Percentiles rank a stretch among this genome's conserved stretches.
phyloP scores from a whole-genome alignment of 2,113 vertebrate genomes.

The Sisor rabdophorus region DNA sequence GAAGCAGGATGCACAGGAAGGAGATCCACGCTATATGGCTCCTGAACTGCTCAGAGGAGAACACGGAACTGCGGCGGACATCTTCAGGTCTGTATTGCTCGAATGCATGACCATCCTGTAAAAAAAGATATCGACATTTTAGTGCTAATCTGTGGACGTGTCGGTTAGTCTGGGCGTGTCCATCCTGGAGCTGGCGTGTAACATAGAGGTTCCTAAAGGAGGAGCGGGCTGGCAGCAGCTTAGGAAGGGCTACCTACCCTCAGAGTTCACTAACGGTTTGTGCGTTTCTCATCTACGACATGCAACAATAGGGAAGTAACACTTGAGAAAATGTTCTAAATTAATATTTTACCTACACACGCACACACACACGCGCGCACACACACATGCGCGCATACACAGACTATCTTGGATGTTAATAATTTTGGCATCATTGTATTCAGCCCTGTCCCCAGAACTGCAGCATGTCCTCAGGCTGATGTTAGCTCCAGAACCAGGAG shows the following conservation, averaged over 20 bases:
- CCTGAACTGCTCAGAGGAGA: slow-evolving; percentile 80
- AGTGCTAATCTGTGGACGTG: background rate
- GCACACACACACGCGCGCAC: too few relatives aligned
- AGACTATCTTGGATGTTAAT: background rate
- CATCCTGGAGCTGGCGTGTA: slow-evolving; percentile 83
- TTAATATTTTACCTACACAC: background rate
- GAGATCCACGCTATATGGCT: slow-evolving; percentile 88
- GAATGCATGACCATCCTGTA: too few relatives aligned
- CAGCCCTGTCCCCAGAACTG: slow-evolving; percentile 78
- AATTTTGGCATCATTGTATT: slow-evolving; percentile 17
- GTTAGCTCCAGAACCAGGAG: slow-evolving; percentile 73
- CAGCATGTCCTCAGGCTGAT: slow-evolving; percentile 75
- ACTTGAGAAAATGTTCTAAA: background rate
- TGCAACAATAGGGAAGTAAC: background rate
- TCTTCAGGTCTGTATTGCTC: slow-evolving; percentile 77
- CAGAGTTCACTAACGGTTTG: slow-evolving; percentile 76
- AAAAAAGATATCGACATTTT: background rate
- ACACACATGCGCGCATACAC: too few relatives aligned
- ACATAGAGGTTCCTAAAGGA: slow-evolving; percentile 82
- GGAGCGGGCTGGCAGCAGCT: slow-evolving; percentile 88
- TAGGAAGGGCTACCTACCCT: slow-evolving; percentile 77
- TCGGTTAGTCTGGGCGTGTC: slow-evolving; percentile 79
- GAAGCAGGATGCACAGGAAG: slow-evolving; percentile 75
- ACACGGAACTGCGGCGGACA: slow-evolving; percentile 78
- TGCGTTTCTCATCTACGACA: background rate